Conservation (phyloP, 2,888 invertebrate genomes). For the Drepana falcataria region DNA sequence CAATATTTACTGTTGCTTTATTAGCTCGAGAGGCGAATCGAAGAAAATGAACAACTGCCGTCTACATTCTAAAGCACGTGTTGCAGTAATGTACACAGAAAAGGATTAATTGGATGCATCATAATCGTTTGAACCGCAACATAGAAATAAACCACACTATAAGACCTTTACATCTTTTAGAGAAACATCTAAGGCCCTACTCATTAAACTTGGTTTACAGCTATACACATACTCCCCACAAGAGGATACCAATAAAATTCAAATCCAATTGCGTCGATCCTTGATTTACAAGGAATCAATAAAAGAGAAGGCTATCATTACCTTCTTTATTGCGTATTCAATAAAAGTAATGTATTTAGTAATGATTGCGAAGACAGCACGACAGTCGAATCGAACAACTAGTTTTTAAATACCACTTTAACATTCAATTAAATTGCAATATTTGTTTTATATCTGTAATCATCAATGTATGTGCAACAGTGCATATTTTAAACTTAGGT, state of each 20-base stretch:
- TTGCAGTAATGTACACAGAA: constrained; percentile 32
- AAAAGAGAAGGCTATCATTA: constrained; percentile 74
- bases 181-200: constrained; percentile 34
- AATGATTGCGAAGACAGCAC: constrained; percentile 45
- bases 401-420: constrained; percentile 14
- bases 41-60: constrained; percentile 55
- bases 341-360: constrained; percentile 71
- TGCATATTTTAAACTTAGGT: no score
- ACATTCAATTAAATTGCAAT: constrained; percentile 4
- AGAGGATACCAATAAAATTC: constrained; percentile 68
- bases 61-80: constrained; percentile 55
- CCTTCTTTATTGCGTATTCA: constrained; percentile 68
- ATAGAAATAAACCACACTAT: constrained; percentile 6
- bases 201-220: constrained; percentile 59
- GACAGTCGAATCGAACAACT: constrained; percentile 31
- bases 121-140: constrained; percentile 21
- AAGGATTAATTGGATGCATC: constrained; percentile 46
- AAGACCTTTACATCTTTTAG: constrained; percentile 6
- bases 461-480: no score
- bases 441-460: no score
- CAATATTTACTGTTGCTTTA: constrained; percentile 74
- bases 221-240: constrained; percentile 55
- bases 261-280: constrained; percentile 71
- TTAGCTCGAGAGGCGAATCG: constrained; percentile 55
- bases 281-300: constrained; percentile 76